phyloP scores from a whole-genome alignment of 2,113 vertebrate genomes.

The Hylia prasina region DNA sequence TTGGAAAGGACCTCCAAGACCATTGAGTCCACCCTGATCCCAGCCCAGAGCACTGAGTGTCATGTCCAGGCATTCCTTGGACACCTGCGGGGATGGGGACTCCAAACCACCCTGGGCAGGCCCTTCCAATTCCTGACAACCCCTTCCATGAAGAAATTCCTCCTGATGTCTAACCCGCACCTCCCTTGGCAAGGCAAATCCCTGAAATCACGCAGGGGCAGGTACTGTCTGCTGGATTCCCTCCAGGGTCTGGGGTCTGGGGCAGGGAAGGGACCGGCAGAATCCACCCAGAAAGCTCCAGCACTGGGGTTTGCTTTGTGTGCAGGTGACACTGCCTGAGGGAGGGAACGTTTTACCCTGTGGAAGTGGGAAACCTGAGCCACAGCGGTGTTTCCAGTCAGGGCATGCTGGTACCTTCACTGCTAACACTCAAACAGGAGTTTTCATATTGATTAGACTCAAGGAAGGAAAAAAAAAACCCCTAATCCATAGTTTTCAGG shows the following conservation, averaged over 20 bases:
- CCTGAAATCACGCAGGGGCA: background rate
- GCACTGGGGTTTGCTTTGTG: fast-evolving
- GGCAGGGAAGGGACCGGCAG: background rate
- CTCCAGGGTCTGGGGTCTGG: background rate
- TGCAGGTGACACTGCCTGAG: background rate
- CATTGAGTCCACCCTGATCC: background rate
- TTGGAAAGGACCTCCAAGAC: background rate
- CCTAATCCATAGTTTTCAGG: background rate
- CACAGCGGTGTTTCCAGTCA: background rate
- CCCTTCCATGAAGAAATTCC: background rate
- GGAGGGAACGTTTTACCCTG: background rate
- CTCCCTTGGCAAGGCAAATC: background rate
- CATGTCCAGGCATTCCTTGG: fast-evolving
- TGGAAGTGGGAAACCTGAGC: background rate
- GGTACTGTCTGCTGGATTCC: background rate
- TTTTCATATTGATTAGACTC: background rate
- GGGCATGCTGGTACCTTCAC: background rate
- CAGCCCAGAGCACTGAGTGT: background rate
- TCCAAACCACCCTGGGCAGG: background rate
- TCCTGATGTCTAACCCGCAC: background rate
- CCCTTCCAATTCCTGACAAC: background rate
- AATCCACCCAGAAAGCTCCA: background rate
- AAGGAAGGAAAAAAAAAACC: background rate
- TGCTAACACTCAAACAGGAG: background rate
- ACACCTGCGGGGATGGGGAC: background rate